Base-by-base conservation (phyloP, 1,140 invertebrate species). In the Panagrolaimus sp. region DNA sequence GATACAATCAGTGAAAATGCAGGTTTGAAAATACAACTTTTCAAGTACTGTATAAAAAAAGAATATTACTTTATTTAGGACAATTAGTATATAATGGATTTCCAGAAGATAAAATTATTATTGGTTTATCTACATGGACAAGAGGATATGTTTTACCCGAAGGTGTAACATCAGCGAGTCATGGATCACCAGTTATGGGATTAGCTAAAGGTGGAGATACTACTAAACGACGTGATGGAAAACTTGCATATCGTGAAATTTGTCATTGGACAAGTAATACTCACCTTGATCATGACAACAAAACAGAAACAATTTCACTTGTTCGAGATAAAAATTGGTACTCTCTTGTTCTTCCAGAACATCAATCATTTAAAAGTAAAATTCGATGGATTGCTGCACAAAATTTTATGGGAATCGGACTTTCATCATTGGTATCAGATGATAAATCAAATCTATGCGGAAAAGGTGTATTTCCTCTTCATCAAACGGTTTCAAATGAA, bases 1-100 rank as follows among this genome's bases (percentile, higher is more conserved):
- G 51, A 57, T 57, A 11, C 51, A 20, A 57, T 57, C n/a, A 57
- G 13, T 13, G 51, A 57, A 25, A 57, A 57, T 27, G n/a, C 51
- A 27, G 51, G 27, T 38, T 38, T 38, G 7, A 38, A 38, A n/a
- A n/a, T n/a, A n/a, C n/a, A n/a, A n/a, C n/a, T 38, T 38, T 38
- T 38, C 31, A 38, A 38, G 2, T 38, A 7, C 31, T 4, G 31
- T n/a, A n/a, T n/a, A n/a, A n/a, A n/a, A n/a, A n/a, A n/a, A n/a
- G 7, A 38, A 38, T 38, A 2, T 4, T 38, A 4, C 31, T 4
- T 38, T 4, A 4, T 38, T 38, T 38, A 38, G 31, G 2, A 27
- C 51, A 25, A 9, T 8, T 57, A 2, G 51, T 27, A 16, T 25
- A 57, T 11, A 20, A 57, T 13, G 51, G 51, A 20, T 57, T 57